Evolutionary conservation across 2,113 vertebrate genomes (phyloP), one percentile per base, ranked within the genome.

Genomic region (Macquaria ambigua): DNA sequence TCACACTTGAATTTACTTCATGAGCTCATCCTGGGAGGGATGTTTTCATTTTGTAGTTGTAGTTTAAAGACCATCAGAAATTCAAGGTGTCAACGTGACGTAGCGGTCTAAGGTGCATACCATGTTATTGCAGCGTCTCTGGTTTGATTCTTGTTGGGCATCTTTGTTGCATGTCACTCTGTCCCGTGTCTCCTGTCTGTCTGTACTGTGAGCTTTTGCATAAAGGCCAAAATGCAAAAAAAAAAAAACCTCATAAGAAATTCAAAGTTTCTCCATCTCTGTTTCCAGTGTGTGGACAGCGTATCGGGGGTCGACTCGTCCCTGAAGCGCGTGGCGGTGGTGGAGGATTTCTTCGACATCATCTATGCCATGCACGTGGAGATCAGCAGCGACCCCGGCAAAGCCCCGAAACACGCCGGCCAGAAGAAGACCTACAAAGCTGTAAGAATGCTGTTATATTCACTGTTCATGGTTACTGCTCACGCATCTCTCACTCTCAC

Each of bases 331-430:
- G 98, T 98, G 75, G 98, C 98, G 12, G 97, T 99, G 95, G 98
- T 99, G 95, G 98, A 99, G 96, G 98, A 99, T 92, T 99, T 99
- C 96, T 99, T 98, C 85, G 97, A 98, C 96, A 98, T 99, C 96
- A 99, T 99, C 92, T 99, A 98, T 84, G 97, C 97, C 52, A 98
- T 98, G 97, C 98, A 99, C 78, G 97, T 99, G 94, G 97, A 99
- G 96, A 96, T 96, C 93, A 96, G 96, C 0, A 85, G 93, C 0
- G 97, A 98, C 91, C 96, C 97, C 0, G 95, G 97, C 87, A 97
- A 97, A 92, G 96, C 96, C 72, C 97, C 97, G 59, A 98, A 97
- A 92, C 98, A 99, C 82, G 98, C 98, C 0, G 98, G 98, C 85
- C 98, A 99, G 96, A 99, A 99, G 96, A 98, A 98, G 95, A 98